These are phyloP conservation scores for human (Homo sapiens) DNA, from an alignment of 2,113 vertebrate genomes.

Conservation along the genomic window GRCh38 chrX:30501501-30502000, in stretches of 20 bases:
- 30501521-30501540: neutral
- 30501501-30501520: neutral
- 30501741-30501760: neutral
- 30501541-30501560: neutral
- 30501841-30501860: conserved; percentile 36
- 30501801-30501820: neutral
- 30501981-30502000: conserved; percentile 53
- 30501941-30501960: conserved; percentile 75
- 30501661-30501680: neutral
- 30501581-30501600: conserved; percentile 1
- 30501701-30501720: too few species aligned
- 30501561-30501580: neutral
- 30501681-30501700: neutral
- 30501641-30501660: neutral
- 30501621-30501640: neutral
- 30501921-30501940: conserved; percentile 68
- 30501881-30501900: conserved; percentile 64
- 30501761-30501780: neutral
- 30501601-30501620: neutral
- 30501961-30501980: conserved; percentile 62
- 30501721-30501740: neutral
- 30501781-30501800: conserved; percentile 13
- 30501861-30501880: conserved; percentile 47
- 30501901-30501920: conserved; percentile 68
- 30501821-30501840: conserved; percentile 51